Percentiles rank a stretch among this genome's conserved stretches.
Evolutionary conservation across 1,140 invertebrate genomes (phyloP).

Genomic region (Drosophila ogumai): DNA sequence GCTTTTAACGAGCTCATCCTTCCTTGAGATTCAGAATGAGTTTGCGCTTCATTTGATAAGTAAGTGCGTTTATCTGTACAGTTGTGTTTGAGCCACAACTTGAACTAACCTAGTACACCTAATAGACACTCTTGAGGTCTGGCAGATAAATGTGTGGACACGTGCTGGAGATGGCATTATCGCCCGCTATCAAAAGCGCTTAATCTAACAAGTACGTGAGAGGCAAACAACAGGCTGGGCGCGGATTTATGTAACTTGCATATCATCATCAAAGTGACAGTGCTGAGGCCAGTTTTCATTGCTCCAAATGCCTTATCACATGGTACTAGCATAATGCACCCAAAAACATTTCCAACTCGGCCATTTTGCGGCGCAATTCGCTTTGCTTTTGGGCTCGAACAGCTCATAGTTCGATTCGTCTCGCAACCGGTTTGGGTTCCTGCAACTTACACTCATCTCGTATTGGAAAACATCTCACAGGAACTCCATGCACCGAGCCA

Average conservation of each 20-base stretch:
- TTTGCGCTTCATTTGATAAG: not conserved
- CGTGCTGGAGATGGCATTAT: constrained; percentile 40
- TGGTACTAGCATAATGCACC: constrained; percentile 14
- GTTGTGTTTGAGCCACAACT: constrained; percentile 20
- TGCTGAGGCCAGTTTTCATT: constrained; percentile 12
- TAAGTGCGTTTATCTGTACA: constrained; percentile 12
- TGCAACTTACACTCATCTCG: constrained; percentile 26
- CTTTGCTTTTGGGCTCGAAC: constrained; percentile 7
- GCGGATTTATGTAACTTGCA: constrained; percentile 35
- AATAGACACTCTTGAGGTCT: constrained; percentile 25
- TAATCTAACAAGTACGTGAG: constrained; percentile 43
- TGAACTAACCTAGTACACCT: constrained; percentile 45
- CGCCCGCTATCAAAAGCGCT: constrained; percentile 28
- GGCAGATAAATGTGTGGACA: constrained; percentile 29
- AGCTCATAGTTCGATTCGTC: constrained; percentile 13
- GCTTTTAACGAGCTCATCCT: not conserved
- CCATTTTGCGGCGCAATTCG: constrained; percentile 18
- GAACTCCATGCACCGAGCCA: constrained; percentile 21
- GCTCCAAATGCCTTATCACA: constrained; percentile 25
- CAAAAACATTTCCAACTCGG: constrained; percentile 7
- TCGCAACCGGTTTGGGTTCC: constrained; percentile 48
- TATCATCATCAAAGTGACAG: constrained; percentile 26
- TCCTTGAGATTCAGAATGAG: not conserved
- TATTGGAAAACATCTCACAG: constrained; percentile 22
- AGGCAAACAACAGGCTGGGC: constrained; percentile 16